Base-by-base conservation (phyloP, 1,140 invertebrate genomes). In the Drosophila persimilis region DNA sequence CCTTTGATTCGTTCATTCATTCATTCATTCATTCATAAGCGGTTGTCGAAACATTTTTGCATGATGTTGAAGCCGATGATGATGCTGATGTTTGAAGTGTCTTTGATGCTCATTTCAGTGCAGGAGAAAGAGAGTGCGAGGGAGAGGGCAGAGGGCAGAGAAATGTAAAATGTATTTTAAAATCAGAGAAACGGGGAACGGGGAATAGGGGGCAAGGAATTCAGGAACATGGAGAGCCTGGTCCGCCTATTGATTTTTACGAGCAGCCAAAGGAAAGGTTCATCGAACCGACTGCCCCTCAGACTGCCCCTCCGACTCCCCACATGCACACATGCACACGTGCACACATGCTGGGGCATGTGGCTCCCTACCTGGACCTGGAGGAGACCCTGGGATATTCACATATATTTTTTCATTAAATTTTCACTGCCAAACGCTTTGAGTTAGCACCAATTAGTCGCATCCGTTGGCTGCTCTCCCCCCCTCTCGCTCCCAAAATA, bases 21-120 rank as follows among this genome's bases (percentile, higher is more conserved):
- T 31, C 29, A 20, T 20, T 20, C 17, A 7, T 29, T 29, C 29
- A 81, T 81, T 85, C 77, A 86, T 80, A 73, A 84, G 74, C 70
- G 64, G 48, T 47, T 72, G 75, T 64, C 45, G 60, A 75, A 71
- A 76, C 56, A 58, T 66, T 69, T 59, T 75, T 61, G 57, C 45
- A 48, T 51, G 69, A 39, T 4, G 35, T 13, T 13, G 35, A 39
- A 39, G 35, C 35, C 63, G 52, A 51, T 61, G 58, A 61, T 56
- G 73, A 63, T 86, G 81, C 73, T 72, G 83, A 85, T 85, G 80
- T 88, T 81, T 85, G 77, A 88, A 85, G 83, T 88, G 83, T 73
- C 83, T 85, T 85, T 85, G 81, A 85, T 85, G 81, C 83, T 73
- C 81, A 81, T 85, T 85, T 85, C 64, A 69, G 46, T 75, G 13